Base-by-base conservation (phyloP, 2,888 invertebrate species). In the Cephonodes hylas region DNA sequence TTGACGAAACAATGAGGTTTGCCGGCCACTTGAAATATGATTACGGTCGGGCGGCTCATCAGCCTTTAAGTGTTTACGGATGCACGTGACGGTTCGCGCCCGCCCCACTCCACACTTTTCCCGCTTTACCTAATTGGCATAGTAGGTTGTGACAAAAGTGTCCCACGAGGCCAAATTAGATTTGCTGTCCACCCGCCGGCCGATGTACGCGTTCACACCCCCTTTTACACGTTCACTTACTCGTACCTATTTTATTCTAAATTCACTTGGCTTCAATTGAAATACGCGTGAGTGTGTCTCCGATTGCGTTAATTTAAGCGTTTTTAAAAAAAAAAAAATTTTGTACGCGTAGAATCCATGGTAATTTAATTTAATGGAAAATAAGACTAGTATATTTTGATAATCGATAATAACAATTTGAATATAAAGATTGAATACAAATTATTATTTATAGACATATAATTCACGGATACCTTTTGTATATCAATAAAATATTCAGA, bases 121-220 rank as follows among this genome's bases (percentile, higher is more conserved):
- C 70, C 73, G 75, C 85, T 91, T 90, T 90, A 88, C 86, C 85
- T 91, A 91, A 91, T 91, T 91, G 91, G 83, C 75, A 76, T 82
- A 84, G 79, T 82, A 79, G 82, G 73, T 80, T 83, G 83, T 85
- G 86, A 90, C 89, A 89, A 90, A 89, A 89, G 76, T 75, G 69
- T 75, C 70, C 69, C 70, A 70, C 79, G 80, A 80, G 74, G 73
- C 77, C 76, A 90, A 91, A 91, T 91, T 91, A 89, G 88, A 91
- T 91, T 89, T 79, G 71, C 77, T 73, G 68, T 65, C 71, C 76
- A 65, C 71, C 72, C 70, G 66, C 66, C 62, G 53, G 27, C 56
- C 63, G 42, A 34, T 59, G 62, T 42, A 67, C 71, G 67, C 70
- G 70, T 66, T 70, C 73, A 71, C 71, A 72, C 74, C 73, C 77